phyloP scores from a whole-genome alignment of 2,113 vertebrate species.

The Myanophis thanlyinensis region DNA sequence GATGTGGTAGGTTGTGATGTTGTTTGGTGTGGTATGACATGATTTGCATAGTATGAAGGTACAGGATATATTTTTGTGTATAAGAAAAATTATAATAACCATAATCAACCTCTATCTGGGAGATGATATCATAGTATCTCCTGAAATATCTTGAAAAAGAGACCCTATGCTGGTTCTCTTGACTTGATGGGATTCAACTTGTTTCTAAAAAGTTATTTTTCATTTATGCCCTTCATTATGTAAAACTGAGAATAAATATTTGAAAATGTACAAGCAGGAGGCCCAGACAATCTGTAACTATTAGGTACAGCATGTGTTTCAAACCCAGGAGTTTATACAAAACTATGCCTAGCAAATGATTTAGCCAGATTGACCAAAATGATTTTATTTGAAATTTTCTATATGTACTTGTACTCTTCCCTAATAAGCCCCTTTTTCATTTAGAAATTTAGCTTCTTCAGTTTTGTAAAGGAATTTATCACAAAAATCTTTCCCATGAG shows the following conservation, averaged over 20 bases:
- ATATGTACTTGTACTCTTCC: background rate
- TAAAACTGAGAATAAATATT: background rate
- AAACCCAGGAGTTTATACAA: background rate
- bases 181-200: background rate
- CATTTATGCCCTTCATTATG: background rate
- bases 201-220: background rate
- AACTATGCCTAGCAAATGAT: background rate
- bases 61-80: background rate
- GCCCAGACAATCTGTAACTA: background rate
- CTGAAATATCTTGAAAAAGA: background rate
- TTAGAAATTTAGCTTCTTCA: background rate
- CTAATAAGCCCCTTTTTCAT: background rate
- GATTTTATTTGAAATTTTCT: background rate
- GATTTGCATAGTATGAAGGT: too few species aligned
- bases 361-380: background rate
- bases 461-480: background rate
- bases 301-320: background rate
- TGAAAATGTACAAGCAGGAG: background rate
- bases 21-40: background rate
- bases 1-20: too few species aligned
- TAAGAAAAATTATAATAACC: background rate
- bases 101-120: background rate
- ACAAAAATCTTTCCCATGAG: background rate
- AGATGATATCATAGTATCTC: background rate
- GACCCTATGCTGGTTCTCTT: background rate